Conservation (phyloP, 2,113 vertebrate genomes). For the Poeciliopsis retropinna region DNA sequence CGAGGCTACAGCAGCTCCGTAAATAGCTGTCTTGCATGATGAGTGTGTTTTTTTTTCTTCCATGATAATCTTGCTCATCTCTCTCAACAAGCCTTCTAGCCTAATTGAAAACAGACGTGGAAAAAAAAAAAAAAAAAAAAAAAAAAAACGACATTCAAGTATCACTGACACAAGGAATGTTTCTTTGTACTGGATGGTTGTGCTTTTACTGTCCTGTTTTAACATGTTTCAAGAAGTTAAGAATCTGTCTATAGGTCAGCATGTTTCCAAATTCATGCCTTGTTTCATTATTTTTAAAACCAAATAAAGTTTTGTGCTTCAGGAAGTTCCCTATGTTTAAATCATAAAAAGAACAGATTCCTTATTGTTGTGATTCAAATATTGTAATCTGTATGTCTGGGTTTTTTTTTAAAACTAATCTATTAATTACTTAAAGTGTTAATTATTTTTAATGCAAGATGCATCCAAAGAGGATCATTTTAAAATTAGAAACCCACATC, state of each 20-base stretch:
- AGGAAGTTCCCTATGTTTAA: conserved; percentile 49
- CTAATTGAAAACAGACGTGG: conserved; percentile 74
- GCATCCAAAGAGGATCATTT: not conserved
- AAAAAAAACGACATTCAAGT: conserved; percentile 25
- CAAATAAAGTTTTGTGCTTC: conserved; percentile 47
- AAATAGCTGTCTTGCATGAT: conserved; percentile 72
- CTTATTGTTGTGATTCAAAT: conserved; percentile 29
- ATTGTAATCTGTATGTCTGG: conserved; percentile 8
- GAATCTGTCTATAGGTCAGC: conserved; percentile 66
- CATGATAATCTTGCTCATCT: conserved; percentile 68
- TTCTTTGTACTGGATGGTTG: conserved; percentile 66
- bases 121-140: conserved; percentile 68
- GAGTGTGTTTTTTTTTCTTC: conserved; percentile 57
- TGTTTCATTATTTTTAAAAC: conserved; percentile 63
- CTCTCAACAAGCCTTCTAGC: conserved; percentile 75
- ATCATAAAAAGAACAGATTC: conserved; percentile 38
- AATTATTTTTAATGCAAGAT: not conserved
- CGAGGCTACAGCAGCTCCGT: conserved; percentile 56
- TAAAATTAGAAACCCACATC: conserved; percentile 35
- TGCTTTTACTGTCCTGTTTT: conserved; percentile 68
- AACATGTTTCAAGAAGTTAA: conserved; percentile 76
- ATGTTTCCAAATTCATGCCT: conserved; percentile 57
- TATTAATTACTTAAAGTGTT: not conserved
- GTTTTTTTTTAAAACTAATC: conserved; percentile 39
- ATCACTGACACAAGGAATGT: conserved; percentile 76